These are phyloP conservation scores for Hirtodrosophila histrioides DNA, from an alignment of 2,888 invertebrate genomes.

Conservation along the genomic window DNA sequence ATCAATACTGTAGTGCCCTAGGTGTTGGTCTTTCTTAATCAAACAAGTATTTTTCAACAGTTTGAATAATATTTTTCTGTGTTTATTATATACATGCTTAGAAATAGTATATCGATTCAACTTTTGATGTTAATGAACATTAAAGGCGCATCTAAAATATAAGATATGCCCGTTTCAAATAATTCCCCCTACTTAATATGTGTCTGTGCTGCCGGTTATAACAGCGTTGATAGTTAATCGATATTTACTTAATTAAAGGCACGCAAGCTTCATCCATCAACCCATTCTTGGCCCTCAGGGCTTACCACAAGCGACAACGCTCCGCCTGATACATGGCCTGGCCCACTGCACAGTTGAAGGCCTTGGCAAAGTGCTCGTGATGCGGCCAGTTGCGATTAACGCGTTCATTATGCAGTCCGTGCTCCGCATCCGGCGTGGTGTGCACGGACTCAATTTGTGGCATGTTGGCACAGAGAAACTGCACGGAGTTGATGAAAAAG, in stretches of 20 bases:
- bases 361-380: constrained; percentile 65
- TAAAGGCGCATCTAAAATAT: too few relatives aligned
- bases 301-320: constrained; percentile 72
- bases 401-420: constrained; percentile 73
- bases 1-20: too few relatives aligned
- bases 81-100: too few relatives aligned
- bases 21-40: too few relatives aligned
- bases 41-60: too few relatives aligned
- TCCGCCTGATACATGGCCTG: constrained; percentile 57
- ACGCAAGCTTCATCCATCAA: constrained; percentile 32
- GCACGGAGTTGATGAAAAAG: constrained; percentile 78
- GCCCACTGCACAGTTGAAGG: constrained; percentile 63
- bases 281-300: background rate
- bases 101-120: background rate
- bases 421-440: constrained; percentile 54
- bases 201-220: background rate
- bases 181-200: constrained; percentile 1
- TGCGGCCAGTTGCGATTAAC: constrained; percentile 76
- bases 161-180: background rate
- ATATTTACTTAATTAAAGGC: constrained; percentile 29
- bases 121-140: background rate
- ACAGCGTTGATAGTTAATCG: constrained; percentile 30
- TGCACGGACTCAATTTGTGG: constrained; percentile 35
- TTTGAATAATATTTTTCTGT: too few relatives aligned
- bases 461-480: constrained; percentile 75